These are phyloP conservation scores for Macaria notata DNA, from an alignment of 2,888 invertebrate genomes.

Conservation along the genomic window DNA sequence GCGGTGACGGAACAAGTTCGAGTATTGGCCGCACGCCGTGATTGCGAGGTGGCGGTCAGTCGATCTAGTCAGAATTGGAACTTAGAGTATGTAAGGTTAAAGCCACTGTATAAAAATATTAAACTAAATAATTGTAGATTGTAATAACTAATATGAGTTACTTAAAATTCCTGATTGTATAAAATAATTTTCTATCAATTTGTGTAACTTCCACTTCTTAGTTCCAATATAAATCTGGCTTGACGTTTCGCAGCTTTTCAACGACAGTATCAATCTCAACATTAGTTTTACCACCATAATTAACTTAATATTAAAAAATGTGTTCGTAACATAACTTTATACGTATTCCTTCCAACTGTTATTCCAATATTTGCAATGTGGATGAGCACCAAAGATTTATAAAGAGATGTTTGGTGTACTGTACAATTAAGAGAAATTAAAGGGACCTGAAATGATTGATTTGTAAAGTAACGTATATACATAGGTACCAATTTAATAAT, in stretches of 20 bases:
- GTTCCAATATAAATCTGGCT: conserved; percentile 66
- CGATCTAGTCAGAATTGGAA: conserved; percentile 79
- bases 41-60: conserved; percentile 53
- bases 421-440: conserved; percentile 78
- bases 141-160: no score
- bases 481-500: conserved; percentile 80
- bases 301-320: conserved; percentile 65
- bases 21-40: conserved; percentile 51
- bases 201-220: conserved; percentile 20
- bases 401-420: conserved; percentile 75
- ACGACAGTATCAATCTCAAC: conserved; percentile 75
- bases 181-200: no score
- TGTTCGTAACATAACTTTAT: conserved; percentile 70
- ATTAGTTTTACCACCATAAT: conserved; percentile 64
- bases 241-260: conserved; percentile 77
- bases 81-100: conserved; percentile 45
- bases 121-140: no score
- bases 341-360: conserved; percentile 62
- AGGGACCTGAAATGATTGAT: conserved; percentile 80
- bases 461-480: conserved; percentile 59
- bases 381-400: conserved; percentile 81
- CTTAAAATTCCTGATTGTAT: no score
- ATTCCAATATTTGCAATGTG: conserved; percentile 76
- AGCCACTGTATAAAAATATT: conserved; percentile 6
- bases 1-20: conserved; percentile 56